Conservation (phyloP, 2,113 vertebrate species). For the Scatophagus argus region DNA sequence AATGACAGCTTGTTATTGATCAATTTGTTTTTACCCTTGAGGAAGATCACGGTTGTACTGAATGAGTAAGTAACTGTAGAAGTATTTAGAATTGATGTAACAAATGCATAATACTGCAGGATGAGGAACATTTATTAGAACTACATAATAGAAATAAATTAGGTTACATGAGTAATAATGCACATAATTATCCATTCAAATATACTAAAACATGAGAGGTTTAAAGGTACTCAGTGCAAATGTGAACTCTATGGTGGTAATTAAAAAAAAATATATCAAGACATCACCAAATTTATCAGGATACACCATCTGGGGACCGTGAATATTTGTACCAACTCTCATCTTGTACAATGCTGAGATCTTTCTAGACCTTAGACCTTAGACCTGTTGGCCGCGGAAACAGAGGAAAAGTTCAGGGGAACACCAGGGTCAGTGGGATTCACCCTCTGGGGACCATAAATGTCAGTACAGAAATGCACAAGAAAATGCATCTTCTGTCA, state of each 20-base stretch:
- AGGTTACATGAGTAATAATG: too few species aligned
- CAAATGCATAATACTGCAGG: too few species aligned
- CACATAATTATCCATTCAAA: too few species aligned
- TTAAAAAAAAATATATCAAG: too few species aligned
- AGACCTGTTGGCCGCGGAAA: too few species aligned
- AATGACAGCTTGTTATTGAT: not conserved
- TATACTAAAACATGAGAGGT: too few species aligned
- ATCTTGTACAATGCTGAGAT: too few species aligned
- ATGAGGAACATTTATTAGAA: too few species aligned
- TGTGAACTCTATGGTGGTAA: too few species aligned
- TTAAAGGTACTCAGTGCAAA: too few species aligned
- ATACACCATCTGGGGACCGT: not conserved
- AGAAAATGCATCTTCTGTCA: not conserved
- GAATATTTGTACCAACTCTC: not conserved
- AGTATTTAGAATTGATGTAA: not conserved
- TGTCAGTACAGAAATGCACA: rapidly evolving
- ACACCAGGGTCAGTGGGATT: not conserved
- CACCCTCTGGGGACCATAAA: not conserved
- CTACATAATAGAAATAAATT: not conserved
- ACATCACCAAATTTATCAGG: not conserved
- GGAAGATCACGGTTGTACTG: not conserved
- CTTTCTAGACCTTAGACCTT: too few species aligned
- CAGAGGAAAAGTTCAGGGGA: not conserved
- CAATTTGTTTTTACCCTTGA: not conserved
- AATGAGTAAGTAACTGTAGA: not conserved